Base-by-base conservation (phyloP, 2,113 vertebrate species). In the Gallinago undulata region DNA sequence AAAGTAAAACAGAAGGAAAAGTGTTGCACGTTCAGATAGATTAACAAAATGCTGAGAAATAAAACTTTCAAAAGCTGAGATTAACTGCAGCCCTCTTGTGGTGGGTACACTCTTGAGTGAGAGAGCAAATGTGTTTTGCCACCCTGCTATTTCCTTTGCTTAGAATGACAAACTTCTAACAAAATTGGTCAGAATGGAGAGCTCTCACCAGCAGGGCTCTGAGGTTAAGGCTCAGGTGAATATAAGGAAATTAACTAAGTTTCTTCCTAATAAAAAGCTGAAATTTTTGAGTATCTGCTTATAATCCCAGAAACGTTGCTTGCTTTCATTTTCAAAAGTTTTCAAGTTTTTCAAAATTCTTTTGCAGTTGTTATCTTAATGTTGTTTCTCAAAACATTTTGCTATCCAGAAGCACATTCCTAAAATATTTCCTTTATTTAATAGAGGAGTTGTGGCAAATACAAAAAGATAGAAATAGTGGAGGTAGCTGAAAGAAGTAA, bases 81-180 rank as follows among this genome's bases (percentile, higher is more conserved):
- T 37, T 90, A 81, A 93, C 68, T 93, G 90, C 77, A 96, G 83
- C 83, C 82, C 79, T 87, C 93, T 95, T 94, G 89, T 89, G 83
- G 91, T 74, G 17, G 67, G 19, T 73, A 13, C 27, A 0, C 47
- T 84, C 88, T 69, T 62, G 87, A 84, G 43, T 0, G 3, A 67
- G 64, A 59, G 83, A 84, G 28, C 33, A 55, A 74, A 66, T 1
- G 9, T 18, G 11, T 70, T 89, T 86, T 64, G 60, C 60, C 43
- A 15, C 31, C 47, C 57, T 48, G 51, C n/a, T 74, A 6, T 77
- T 88, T 88, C 67, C 62, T 87, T 69, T 47, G 17, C 41, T 76
- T 83, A 48, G 62, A 60, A 48, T 28, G 24, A 30, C 27, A 67
- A 48, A 39, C 39, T 81, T 53, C 30, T 86, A 80, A 55, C 37